Conservation (phyloP, 1,140 invertebrate species). For the Drosophila nasuta region DNA sequence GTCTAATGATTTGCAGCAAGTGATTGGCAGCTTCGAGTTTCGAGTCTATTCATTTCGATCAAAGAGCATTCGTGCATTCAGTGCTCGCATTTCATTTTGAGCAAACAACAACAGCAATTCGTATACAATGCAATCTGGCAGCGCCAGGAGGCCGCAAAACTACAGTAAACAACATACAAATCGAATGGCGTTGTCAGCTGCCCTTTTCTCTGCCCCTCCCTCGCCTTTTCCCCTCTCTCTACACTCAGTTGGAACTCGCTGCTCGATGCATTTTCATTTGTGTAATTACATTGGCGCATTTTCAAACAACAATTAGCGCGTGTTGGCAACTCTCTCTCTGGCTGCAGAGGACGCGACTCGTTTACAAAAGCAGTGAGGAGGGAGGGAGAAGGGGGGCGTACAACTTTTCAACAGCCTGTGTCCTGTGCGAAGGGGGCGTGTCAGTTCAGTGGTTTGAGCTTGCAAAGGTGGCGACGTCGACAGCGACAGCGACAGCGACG, state of each 20-base stretch:
- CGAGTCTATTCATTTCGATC: constrained; percentile 4
- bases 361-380: constrained; percentile 52
- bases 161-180: constrained; percentile 44
- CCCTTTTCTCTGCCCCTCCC: no score
- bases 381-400: constrained; percentile 19
- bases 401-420: constrained; percentile 55
- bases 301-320: constrained; percentile 76
- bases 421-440: background rate
- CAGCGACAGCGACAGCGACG: background rate
- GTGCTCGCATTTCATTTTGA: constrained; percentile 7
- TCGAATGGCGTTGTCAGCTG: constrained; percentile 26
- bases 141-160: constrained; percentile 23
- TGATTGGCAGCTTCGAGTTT: background rate
- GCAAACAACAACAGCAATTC: background rate
- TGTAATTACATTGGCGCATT: constrained; percentile 79
- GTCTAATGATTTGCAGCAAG: background rate
- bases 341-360: constrained; percentile 61
- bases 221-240: background rate
- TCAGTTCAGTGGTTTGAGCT: constrained; percentile 27
- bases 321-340: constrained; percentile 40
- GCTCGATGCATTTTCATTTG: constrained; percentile 67
- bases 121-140: constrained; percentile 17
- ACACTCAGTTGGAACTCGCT: background rate
- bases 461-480: background rate
- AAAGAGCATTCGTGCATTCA: constrained; percentile 39